Evolutionary conservation across 2,797 vertebrate species (phyloP).

Genomic region (Buphagus erythrorhynchus): DNA sequence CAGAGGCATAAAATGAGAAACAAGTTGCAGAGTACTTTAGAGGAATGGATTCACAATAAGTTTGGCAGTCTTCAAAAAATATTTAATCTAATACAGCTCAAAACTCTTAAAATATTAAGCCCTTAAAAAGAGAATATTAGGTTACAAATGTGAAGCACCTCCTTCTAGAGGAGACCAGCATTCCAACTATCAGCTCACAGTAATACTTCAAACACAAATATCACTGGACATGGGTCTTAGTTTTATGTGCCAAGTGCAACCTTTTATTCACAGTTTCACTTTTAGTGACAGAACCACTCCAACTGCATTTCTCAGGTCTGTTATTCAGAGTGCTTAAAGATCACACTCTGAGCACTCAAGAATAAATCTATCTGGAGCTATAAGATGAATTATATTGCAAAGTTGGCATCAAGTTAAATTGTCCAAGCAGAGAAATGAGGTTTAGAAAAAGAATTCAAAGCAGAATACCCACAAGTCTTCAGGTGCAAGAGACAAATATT

Average conservation of each 20-base stretch:
- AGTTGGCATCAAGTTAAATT: neutral
- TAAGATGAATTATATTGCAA: neutral
- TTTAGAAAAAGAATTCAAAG: neutral
- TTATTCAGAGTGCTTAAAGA: neutral
- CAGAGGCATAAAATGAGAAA: neutral
- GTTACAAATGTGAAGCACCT: neutral
- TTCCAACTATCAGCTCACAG: neutral
- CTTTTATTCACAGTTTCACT: conserved; percentile 18
- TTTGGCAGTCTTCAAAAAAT: neutral
- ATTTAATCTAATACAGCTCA: neutral
- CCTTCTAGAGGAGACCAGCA: neutral
- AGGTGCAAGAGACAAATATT: neutral
- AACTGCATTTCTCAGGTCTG: conserved; percentile 12
- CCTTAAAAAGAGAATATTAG: neutral
- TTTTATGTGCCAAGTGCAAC: neutral
- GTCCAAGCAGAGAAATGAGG: neutral
- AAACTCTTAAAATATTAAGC: neutral
- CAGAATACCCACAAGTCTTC: neutral
- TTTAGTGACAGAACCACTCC: neutral
- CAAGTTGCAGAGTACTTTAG: neutral
- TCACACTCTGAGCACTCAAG: neutral
- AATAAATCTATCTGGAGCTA: neutral
- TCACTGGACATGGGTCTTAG: neutral
- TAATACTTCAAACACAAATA: conserved; percentile 8
- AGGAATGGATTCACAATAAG: neutral